phyloP scores from a whole-genome alignment of 2,888 invertebrate species.

The Pammene fasciana region DNA sequence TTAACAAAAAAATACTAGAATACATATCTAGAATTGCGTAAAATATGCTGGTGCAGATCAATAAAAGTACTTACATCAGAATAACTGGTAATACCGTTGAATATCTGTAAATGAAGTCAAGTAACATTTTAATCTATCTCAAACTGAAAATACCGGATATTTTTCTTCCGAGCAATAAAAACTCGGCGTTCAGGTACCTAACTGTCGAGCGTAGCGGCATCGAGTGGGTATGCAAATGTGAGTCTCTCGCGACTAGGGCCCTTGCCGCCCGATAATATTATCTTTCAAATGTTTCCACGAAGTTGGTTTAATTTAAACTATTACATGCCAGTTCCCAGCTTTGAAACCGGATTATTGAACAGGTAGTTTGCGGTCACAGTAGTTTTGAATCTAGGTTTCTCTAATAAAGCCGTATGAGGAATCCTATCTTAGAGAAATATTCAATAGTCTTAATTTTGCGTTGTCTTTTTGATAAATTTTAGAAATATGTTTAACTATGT shows the following conservation, averaged over 20 bases:
- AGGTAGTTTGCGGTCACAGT: neutral
- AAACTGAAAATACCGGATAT: constrained; percentile 5
- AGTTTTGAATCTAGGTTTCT: too few relatives aligned
- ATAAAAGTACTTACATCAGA: neutral
- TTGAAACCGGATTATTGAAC: neutral
- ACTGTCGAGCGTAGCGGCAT: constrained; percentile 19
- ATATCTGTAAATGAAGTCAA: neutral
- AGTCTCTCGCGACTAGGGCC: constrained; percentile 21
- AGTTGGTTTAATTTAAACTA: constrained; percentile 7
- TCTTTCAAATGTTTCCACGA: constrained; percentile 18
- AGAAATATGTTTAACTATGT: too few relatives aligned
- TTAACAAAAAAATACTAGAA: too few relatives aligned
- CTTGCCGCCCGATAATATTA: constrained; percentile 26
- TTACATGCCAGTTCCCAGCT: neutral
- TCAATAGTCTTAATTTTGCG: too few relatives aligned
- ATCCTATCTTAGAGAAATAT: too few relatives aligned
- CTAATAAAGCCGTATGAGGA: too few relatives aligned
- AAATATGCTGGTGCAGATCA: neutral
- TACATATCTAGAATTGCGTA: too few relatives aligned
- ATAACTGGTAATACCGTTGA: neutral
- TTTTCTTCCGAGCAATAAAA: constrained; percentile 13
- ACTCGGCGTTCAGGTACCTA: constrained; percentile 8
- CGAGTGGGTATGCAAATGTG: constrained; percentile 21
- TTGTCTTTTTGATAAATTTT: too few relatives aligned
- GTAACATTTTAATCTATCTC: neutral